Evolutionary conservation across 1,140 invertebrate genomes (phyloP), one percentile per base, ranked within the genome.

Genomic region (Drosophila rhopaloa): DNA sequence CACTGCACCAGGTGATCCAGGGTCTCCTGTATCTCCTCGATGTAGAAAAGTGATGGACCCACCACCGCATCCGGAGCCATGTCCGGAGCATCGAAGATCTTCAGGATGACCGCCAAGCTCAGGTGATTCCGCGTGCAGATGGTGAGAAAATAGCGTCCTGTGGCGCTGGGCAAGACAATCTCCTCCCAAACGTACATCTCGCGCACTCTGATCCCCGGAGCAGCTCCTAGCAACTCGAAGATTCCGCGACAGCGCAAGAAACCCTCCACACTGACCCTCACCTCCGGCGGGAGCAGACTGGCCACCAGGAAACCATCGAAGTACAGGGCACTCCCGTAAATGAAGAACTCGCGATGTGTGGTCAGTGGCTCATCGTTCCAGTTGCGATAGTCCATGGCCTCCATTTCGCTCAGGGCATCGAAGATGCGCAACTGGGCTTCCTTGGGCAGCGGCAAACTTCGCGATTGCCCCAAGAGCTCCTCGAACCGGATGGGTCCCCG

Each of bases 361-460:
- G 96, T 95, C 88, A 96, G 93, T 1, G 95, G 94, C 91, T 96
- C 95, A 91, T 96, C 95, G 85, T 95, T 96, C 96, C 96, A 96
- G 92, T 96, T 96, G 79, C 95, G 93, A 92, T 97, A 96, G 93
- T 97, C 96, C 93, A 96, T 96, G 14, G 96, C 95, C 93, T 96
- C 96, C 90, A 97, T 94, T 92, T 97, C 96, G 81, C 95, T 96
- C 5, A 97, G 92, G 5, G 96, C 96, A 92, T 96, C 95, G 84
- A 97, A 96, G 56, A 97, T 94, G 91, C 96, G 95, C 72, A 96
- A 93, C 81, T 95, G 95, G 9, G 95, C 95, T 78, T 96, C 96
- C 84, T 95, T 94, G 2, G 96, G 96, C 50, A 97, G 86, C n/a
- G 94, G 93, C 41, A 96, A 37, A 19, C 75, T 81, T 0, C 68